These are phyloP conservation scores for Ladona fulva DNA, from an alignment of 1,140 invertebrate genomes.

Conservation along the genomic window DNA sequence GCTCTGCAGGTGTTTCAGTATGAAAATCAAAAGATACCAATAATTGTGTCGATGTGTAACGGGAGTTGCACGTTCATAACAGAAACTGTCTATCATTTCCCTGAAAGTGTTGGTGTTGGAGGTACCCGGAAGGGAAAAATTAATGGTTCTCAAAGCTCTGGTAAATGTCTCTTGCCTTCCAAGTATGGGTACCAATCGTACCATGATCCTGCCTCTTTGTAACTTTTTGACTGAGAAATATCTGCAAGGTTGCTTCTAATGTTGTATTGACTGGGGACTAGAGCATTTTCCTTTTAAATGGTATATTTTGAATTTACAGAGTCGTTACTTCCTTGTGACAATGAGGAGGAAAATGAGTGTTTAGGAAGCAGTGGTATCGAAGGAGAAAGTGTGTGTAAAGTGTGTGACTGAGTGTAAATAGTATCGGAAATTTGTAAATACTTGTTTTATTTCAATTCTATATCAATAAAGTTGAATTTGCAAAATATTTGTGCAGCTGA, in stretches of 20 bases:
- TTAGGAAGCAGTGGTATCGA: neutral
- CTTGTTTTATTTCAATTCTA: neutral
- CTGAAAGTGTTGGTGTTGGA: neutral
- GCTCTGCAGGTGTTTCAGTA: neutral
- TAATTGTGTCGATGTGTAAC: neutral
- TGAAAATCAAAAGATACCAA: neutral
- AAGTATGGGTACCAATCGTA: neutral
- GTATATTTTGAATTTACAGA: neutral
- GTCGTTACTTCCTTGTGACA: neutral
- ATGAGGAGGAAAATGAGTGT: neutral
- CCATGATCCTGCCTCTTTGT: neutral
- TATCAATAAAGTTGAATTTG: constrained; percentile 11
- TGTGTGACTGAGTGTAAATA: constrained; percentile 1
- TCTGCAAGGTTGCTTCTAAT: neutral
- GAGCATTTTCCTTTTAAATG: neutral
- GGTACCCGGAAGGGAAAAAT: neutral
- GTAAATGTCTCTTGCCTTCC: neutral
- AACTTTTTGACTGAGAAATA: neutral
- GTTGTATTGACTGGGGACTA: neutral
- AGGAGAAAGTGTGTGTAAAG: neutral
- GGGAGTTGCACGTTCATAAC: neutral
- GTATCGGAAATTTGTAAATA: neutral
- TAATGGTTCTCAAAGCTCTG: neutral
- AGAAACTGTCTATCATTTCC: neutral
- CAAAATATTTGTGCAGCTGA: neutral